A percentile compares a stretch with the other conserved stretches of the same genome.
Conservation (phyloP, 2,888 invertebrate species). For the Phengaris arion region DNA sequence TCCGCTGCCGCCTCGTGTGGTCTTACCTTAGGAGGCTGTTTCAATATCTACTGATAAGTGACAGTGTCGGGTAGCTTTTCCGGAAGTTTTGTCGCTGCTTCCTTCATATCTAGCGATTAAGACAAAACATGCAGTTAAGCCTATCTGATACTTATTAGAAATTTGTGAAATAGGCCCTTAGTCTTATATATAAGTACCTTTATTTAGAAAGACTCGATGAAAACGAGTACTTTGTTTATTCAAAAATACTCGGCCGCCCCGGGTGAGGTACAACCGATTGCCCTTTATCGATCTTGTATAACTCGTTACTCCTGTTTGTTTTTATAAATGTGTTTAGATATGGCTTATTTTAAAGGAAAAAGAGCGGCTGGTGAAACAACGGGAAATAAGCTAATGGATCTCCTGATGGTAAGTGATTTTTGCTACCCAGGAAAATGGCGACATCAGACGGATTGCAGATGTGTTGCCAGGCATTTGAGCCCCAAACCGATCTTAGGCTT, state of each 20-base stretch:
- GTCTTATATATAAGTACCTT: background rate
- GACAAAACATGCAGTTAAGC: too few relatives aligned
- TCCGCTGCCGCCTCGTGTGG: too few relatives aligned
- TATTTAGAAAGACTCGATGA: background rate
- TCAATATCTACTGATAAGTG: too few relatives aligned
- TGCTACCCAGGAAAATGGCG: background rate
- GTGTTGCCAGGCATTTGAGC: too few relatives aligned
- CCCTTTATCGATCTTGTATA: background rate
- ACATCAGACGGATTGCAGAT: too few relatives aligned
- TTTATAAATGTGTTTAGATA: background rate
- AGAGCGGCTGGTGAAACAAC: background rate
- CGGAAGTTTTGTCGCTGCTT: too few relatives aligned
- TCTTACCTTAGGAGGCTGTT: too few relatives aligned
- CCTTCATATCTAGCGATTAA: too few relatives aligned
- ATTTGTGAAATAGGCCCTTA: too few relatives aligned
- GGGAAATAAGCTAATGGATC: background rate
- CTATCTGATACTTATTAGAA: too few relatives aligned
- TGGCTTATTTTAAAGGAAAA: background rate
- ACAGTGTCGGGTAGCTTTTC: too few relatives aligned
- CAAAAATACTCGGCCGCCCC: background rate
- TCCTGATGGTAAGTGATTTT: background rate
- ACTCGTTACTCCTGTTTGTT: background rate
- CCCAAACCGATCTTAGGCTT: too few relatives aligned
- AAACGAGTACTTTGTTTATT: slow-evolving; percentile 2
- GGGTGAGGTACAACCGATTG: background rate